phyloP scores from a whole-genome alignment of 2,113 vertebrate genomes.

The Oreochromis spilurus region DNA sequence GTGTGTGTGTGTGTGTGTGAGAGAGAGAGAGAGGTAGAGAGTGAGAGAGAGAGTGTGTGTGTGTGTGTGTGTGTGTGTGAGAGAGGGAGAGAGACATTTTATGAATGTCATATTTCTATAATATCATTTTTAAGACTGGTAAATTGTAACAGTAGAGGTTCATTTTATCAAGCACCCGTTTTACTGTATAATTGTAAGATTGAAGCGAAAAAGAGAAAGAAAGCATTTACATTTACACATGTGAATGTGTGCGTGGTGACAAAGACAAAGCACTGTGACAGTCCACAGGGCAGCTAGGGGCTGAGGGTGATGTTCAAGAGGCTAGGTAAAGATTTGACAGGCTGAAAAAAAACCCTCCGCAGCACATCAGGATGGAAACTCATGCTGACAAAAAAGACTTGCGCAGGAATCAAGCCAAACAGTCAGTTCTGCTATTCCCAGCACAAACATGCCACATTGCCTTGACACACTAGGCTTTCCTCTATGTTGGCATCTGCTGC shows the following conservation, averaged over 20 bases:
- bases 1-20: neutral
- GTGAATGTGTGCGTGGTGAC: neutral
- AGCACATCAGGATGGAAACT: conserved; percentile 54
- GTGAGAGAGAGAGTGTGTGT: no score
- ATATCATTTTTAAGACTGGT: neutral
- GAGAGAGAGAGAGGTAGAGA: neutral
- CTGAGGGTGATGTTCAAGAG: neutral
- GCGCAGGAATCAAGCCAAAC: conserved; percentile 53
- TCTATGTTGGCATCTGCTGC: neutral
- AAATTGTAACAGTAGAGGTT: neutral
- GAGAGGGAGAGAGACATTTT: neutral
- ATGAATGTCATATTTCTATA: neutral
- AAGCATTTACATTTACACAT: neutral
- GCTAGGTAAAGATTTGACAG: conserved; percentile 59
- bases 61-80: no score
- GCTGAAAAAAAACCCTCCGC: conserved; percentile 25
- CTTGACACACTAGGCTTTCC: conserved; percentile 37
- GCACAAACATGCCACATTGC: conserved; percentile 19
- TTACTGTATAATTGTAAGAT: neutral
- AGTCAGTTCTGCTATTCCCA: conserved; percentile 48
- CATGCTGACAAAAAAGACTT: conserved; percentile 73
- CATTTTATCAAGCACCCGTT: neutral
- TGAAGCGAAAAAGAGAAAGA: neutral
- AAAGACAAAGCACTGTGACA: conserved; percentile 49
- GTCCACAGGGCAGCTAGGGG: conserved; percentile 25